Percentiles rank a stretch among this genome's conserved stretches.
phyloP scores from a whole-genome alignment of 2,888 invertebrate species.

The Epicampocera succincta region DNA sequence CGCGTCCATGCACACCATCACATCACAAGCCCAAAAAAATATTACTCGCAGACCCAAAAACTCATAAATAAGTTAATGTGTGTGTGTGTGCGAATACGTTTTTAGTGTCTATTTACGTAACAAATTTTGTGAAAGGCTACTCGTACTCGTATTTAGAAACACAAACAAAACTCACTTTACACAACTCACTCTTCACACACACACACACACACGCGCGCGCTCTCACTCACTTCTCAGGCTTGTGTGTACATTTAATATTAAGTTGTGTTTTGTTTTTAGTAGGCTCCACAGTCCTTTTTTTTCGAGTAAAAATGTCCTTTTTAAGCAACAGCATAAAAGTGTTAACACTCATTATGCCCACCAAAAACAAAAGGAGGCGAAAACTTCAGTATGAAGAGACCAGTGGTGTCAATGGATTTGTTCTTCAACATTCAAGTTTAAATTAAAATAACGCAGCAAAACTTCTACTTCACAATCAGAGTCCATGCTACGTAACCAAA shows the following conservation, averaged over 20 bases:
- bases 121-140: conserved; percentile 42
- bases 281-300: conserved; percentile 58
- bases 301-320: conserved; percentile 49
- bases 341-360: conserved; percentile 61
- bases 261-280: conserved; percentile 48
- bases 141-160: conserved; percentile 62
- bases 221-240: neutral
- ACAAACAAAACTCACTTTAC: conserved; percentile 48
- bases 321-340: conserved; percentile 44
- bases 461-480: no score
- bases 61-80: conserved; percentile 37
- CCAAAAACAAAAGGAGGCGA: conserved; percentile 2
- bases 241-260: conserved; percentile 45
- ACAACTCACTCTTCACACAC: neutral
- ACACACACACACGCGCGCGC: neutral
- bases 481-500: no score
- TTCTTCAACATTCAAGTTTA: neutral
- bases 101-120: conserved; percentile 14
- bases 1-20: neutral
- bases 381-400: conserved; percentile 27
- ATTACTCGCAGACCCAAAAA: conserved; percentile 12
- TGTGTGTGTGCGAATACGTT: neutral
- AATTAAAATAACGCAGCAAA: no score
- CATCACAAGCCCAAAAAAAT: neutral
- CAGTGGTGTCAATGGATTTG: conserved; percentile 9